Conservation (phyloP, 2,113 vertebrate genomes). For the Petaurus breviceps region DNA sequence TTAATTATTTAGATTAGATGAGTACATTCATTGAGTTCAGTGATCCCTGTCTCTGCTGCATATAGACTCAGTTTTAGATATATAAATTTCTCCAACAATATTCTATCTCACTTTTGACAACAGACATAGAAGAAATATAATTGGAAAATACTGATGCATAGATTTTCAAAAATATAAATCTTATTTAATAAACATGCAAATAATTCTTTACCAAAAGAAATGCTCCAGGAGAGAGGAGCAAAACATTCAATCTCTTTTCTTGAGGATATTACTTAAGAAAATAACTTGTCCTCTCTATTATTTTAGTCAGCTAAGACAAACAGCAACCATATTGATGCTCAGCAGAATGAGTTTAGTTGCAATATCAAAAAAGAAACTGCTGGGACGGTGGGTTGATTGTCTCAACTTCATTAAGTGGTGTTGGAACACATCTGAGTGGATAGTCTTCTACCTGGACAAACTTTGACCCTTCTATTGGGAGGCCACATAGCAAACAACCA, state of each 20-base stretch:
- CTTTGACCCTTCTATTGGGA: not conserved
- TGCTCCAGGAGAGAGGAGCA: not conserved
- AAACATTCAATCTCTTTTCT: conserved; percentile 21
- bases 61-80: not conserved
- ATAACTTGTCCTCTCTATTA: not conserved
- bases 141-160: conserved; percentile 15
- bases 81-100: not conserved
- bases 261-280: conserved; percentile 19
- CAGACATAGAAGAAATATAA: conserved; percentile 27
- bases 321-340: not conserved
- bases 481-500: not conserved
- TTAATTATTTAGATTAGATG: not conserved
- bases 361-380: not conserved
- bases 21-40: not conserved
- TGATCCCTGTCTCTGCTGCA: conserved; percentile 7
- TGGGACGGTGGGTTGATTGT: conserved; percentile 1
- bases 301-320: not conserved
- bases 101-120: conserved; percentile 2
- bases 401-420: not conserved
- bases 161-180: not conserved
- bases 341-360: not conserved
- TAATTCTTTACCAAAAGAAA: not conserved
- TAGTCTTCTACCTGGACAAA: not conserved
- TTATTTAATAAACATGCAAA: conserved; percentile 25
- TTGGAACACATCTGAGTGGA: not conserved